Base-by-base conservation (phyloP, 2,888 invertebrate genomes). In the Helobdella robusta region DNA sequence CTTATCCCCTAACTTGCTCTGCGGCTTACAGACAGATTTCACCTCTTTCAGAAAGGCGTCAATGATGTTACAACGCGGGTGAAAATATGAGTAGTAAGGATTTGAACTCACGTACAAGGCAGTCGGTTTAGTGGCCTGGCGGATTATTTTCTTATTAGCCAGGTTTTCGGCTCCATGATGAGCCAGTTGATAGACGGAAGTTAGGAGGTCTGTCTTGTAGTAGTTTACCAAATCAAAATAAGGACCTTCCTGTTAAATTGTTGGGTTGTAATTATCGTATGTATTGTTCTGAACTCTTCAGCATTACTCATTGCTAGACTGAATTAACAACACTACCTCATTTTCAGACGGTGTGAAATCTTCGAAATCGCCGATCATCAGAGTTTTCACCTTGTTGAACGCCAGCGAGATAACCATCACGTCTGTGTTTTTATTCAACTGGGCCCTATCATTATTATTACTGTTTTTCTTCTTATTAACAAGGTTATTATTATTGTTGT, bases 361-460 rank as follows among this genome's bases (percentile, higher is more conserved):
- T 30, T 70, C 70, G 48, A 70, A 70, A 56, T 70, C 70, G 15
- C 70, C 69, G 40, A 54, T 67, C 60, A 70, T 23, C 54, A 66
- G 25, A 18, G 69, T 20, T 34, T 58, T 64, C 25, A 69, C 58
- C 15, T 23, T n/a, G n/a, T 46, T 48, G 44, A 59, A 44, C 6
- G 28, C 54, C 18, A 70, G 25, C 52, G 64, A 61, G 25, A 68
- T 30, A 3, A 70, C 68, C 8, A 70, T 64, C n/a, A 64, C 60
- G 59, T 70, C 70, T 20, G 67, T 63, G 66, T 70, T 70, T 50
- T 64, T 67, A 59, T 70, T 70, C 23, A 62, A 65, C 23, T 61
- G 30, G n/a, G n/a, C n/a, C n/a, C n/a, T n/a, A n/a, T n/a, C n/a
- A n/a, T n/a, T n/a, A n/a, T n/a, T n/a, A n/a, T n/a, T n/a, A n/a